Conservation (phyloP, 2,888 invertebrate species). For the Adelognathus sp. region DNA sequence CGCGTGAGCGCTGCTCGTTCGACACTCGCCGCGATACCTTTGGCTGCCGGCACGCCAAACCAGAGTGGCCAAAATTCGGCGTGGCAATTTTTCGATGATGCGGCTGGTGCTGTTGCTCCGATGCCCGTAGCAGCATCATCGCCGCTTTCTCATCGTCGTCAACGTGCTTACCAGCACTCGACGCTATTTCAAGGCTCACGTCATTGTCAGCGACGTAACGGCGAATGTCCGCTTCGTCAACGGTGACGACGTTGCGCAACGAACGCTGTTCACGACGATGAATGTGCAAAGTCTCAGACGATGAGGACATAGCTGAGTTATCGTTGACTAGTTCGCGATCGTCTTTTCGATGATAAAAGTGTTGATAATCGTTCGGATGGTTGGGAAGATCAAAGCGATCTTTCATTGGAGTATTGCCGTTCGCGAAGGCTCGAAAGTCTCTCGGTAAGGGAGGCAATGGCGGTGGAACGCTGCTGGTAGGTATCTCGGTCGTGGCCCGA, state of each 20-base stretch:
- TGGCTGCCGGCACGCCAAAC: slow-evolving; percentile 42
- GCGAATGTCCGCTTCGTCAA: slow-evolving; percentile 52
- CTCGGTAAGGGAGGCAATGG: slow-evolving; percentile 52
- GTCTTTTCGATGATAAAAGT: slow-evolving; percentile 9
- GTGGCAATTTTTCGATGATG: slow-evolving; percentile 47
- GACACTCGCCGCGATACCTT: slow-evolving; percentile 30
- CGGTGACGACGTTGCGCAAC: slow-evolving; percentile 56
- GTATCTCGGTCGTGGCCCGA: slow-evolving; percentile 14
- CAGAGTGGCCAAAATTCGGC: slow-evolving; percentile 42
- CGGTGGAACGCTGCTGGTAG: slow-evolving; percentile 15
- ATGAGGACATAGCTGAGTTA: slow-evolving; percentile 28
- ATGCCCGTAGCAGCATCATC: slow-evolving; percentile 47
- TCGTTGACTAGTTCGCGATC: slow-evolving; percentile 10
- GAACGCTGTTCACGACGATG: slow-evolving; percentile 4
- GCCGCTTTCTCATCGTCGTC: slow-evolving; percentile 53
- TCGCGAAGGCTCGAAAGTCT: neutral
- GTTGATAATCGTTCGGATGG: neutral
- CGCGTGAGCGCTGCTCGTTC: slow-evolving; percentile 26
- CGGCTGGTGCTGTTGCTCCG: slow-evolving; percentile 16
- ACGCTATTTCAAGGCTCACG: slow-evolving; percentile 64
- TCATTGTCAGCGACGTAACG: slow-evolving; percentile 61
- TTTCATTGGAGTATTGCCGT: neutral
- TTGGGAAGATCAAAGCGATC: neutral
- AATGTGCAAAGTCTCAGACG: slow-evolving; percentile 30
- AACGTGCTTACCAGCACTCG: slow-evolving; percentile 48